A percentile compares a stretch with the other conserved stretches of the same genome.
Evolutionary conservation across 2,888 invertebrate genomes (phyloP).

Genomic region (Tenthredo notha): DNA sequence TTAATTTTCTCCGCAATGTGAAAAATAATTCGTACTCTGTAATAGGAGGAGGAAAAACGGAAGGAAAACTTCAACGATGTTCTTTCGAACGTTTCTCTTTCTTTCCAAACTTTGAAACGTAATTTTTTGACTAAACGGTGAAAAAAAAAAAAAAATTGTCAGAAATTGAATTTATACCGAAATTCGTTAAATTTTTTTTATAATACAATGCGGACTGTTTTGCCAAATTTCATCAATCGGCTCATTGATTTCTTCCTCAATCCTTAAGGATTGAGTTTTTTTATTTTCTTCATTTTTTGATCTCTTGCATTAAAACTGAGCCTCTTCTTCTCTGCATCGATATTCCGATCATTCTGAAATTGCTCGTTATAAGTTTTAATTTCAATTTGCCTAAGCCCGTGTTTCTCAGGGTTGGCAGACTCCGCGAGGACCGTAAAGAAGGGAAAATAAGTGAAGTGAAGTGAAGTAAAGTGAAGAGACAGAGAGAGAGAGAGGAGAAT

Average conservation of each 20-base stretch:
- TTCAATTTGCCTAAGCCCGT: conserved; percentile 24
- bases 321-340: background rate
- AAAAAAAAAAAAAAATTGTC: too few relatives aligned
- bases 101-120: too few relatives aligned
- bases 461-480: background rate
- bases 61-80: background rate
- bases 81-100: too few relatives aligned
- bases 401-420: background rate
- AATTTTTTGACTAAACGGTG: too few relatives aligned
- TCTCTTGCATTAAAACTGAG: background rate
- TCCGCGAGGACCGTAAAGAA: background rate
- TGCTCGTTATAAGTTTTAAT: conserved; percentile 36
- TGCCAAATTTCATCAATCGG: too few relatives aligned
- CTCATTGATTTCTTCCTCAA: too few relatives aligned
- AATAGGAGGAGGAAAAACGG: background rate
- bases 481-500: background rate
- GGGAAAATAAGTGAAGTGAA: background rate
- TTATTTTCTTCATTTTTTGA: background rate
- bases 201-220: too few relatives aligned
- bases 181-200: too few relatives aligned
- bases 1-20: background rate
- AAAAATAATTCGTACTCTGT: background rate
- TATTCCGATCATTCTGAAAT: background rate
- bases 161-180: too few relatives aligned
- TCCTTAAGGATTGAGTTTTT: too few relatives aligned